Conservation (phyloP, 1,140 invertebrate species). For the Panagrolaimus sp. region DNA sequence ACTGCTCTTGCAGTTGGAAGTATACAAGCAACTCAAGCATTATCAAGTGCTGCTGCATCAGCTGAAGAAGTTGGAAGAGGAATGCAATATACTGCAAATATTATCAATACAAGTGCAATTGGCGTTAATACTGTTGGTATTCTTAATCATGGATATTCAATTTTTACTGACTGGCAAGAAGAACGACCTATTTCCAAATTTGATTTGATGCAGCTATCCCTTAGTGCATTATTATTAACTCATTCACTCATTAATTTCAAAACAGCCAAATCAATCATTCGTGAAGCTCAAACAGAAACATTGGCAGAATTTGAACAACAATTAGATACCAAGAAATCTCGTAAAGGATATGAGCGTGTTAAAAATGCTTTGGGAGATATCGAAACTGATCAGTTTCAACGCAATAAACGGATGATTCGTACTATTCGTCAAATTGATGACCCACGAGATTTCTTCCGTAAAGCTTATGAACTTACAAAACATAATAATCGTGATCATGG, state of each 20-base stretch:
- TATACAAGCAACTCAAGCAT: background rate
- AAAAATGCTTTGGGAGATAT: background rate
- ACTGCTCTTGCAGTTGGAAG: background rate
- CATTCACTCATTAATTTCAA: constrained; percentile 8
- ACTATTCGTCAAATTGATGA: background rate
- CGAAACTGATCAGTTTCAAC: background rate
- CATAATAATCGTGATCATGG: constrained; percentile 5
- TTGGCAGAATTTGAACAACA: background rate
- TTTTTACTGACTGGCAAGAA: background rate
- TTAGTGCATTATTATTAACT: background rate
- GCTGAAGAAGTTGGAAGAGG: background rate
- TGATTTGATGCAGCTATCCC: background rate
- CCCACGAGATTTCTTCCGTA: constrained; percentile 5
- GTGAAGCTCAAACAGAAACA: background rate
- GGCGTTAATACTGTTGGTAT: constrained; percentile 1
- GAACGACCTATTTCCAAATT: background rate
- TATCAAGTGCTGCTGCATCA: background rate
- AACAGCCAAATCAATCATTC: constrained; percentile 2
- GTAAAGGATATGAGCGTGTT: constrained; percentile 5
- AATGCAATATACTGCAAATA: no score
- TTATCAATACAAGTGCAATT: background rate
- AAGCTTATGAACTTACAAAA: constrained; percentile 5
- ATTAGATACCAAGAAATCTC: constrained; percentile 6
- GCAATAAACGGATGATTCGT: constrained; percentile 1
- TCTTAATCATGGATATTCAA: background rate